Evolutionary conservation across 2,888 invertebrate genomes (phyloP).

Genomic region (Torymus tubicola): DNA sequence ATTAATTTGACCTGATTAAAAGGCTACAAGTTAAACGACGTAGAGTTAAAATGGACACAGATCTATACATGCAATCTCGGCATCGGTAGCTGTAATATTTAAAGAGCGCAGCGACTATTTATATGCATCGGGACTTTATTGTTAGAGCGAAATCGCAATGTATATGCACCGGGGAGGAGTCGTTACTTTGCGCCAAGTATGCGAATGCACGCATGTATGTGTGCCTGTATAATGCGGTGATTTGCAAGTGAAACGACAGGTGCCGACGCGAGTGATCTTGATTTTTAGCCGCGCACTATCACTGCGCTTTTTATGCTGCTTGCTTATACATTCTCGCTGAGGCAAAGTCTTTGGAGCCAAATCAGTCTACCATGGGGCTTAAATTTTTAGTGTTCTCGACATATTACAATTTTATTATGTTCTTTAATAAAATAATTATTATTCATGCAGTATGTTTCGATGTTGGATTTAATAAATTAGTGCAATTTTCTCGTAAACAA

Average conservation of each 20-base stretch:
- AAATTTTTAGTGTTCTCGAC: too few species aligned
- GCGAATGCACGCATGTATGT: neutral
- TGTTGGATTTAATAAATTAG: too few species aligned
- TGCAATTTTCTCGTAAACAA: too few species aligned
- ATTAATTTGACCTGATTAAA: neutral
- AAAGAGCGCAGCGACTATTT: conserved; percentile 15
- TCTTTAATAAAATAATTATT: too few species aligned
- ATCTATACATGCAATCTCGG: too few species aligned
- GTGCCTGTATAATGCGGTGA: neutral
- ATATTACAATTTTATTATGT: too few species aligned
- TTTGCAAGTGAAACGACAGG: conserved; percentile 38
- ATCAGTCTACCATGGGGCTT: too few species aligned
- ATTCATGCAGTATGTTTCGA: too few species aligned
- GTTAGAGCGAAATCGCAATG: conserved; percentile 18
- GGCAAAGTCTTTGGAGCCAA: neutral
- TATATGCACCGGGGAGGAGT: conserved; percentile 4
- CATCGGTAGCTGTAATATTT: conserved; percentile 17
- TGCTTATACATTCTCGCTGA: conserved; percentile 3
- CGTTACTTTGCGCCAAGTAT: neutral
- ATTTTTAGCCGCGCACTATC: conserved; percentile 9
- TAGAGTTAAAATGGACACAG: too few species aligned
- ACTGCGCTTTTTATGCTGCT: neutral
- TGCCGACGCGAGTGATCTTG: neutral
- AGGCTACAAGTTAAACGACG: too few species aligned
- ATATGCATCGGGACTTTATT: conserved; percentile 23